Evolutionary conservation across 2,113 vertebrate species (phyloP).

Genomic region (Otocyon megalotis): DNA sequence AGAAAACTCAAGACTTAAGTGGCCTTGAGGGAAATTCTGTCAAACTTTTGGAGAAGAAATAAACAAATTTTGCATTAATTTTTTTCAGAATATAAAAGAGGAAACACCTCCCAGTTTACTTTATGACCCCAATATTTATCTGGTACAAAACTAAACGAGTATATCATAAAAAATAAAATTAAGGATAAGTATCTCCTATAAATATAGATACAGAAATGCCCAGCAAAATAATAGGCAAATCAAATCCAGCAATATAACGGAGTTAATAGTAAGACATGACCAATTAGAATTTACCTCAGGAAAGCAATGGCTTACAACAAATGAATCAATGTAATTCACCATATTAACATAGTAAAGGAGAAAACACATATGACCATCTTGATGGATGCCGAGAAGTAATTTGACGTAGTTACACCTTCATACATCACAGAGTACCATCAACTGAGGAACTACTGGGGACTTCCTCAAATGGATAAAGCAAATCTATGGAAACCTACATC

Average conservation of each 20-base stretch:
- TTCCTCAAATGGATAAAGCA: background rate
- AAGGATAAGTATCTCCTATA: background rate
- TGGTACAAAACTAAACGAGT: background rate
- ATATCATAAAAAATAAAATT: background rate
- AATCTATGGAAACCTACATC: background rate
- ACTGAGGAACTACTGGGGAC: background rate
- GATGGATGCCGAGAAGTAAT: background rate
- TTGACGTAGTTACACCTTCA: background rate
- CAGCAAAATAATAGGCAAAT: background rate
- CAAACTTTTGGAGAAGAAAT: background rate
- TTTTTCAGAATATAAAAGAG: conserved; percentile 26
- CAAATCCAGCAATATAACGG: background rate
- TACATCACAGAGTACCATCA: background rate
- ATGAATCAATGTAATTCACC: background rate
- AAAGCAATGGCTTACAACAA: background rate
- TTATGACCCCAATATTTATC: background rate
- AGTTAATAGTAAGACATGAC: background rate
- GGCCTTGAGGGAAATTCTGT: background rate
- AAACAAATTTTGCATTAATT: background rate
- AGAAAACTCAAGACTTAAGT: background rate
- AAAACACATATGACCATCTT: background rate
- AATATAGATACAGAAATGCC: background rate
- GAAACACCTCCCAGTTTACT: background rate
- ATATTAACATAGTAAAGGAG: background rate
- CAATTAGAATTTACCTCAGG: background rate